phyloP scores from a whole-genome alignment of 2,888 invertebrate species.

The Heliconius aoede region DNA sequence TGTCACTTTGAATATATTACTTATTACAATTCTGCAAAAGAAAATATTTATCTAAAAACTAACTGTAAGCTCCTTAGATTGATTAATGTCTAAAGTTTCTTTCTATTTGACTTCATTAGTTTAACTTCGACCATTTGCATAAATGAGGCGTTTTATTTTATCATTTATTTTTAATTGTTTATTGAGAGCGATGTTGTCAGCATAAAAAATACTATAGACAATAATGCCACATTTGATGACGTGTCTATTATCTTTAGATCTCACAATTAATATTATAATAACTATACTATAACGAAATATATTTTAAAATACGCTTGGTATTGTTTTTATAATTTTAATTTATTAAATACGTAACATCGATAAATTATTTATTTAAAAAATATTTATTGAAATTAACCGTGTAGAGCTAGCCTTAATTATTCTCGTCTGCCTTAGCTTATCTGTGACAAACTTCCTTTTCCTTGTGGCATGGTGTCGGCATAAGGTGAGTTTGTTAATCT shows the following conservation, averaged over 20 bases:
- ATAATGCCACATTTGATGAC: conserved; percentile 3
- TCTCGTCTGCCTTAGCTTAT: background rate
- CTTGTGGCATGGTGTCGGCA: conserved; percentile 81
- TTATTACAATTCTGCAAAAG: background rate
- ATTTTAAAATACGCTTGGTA: too few species aligned
- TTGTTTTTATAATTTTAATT: background rate
- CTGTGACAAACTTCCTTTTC: conserved; percentile 66
- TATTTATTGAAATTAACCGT: background rate
- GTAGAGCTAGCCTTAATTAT: background rate
- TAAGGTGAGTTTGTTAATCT: conserved; percentile 74
- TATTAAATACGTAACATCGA: background rate
- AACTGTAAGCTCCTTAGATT: background rate
- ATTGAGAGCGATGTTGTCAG: background rate
- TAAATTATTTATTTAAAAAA: background rate
- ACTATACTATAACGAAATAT: too few species aligned
- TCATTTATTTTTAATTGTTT: conserved; percentile 3
- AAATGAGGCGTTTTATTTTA: background rate
- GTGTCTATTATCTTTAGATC: background rate
- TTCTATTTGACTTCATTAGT: background rate
- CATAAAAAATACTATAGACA: background rate
- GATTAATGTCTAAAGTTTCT: background rate
- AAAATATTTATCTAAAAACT: background rate
- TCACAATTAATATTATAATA: too few species aligned
- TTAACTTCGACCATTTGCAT: background rate
- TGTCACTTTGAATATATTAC: background rate